Percentiles rank a stretch among this genome's conserved stretches.
These are phyloP conservation scores for Macropus fuliginosus DNA, from an alignment of 2,797 vertebrate species.

Conservation along the genomic window DNA sequence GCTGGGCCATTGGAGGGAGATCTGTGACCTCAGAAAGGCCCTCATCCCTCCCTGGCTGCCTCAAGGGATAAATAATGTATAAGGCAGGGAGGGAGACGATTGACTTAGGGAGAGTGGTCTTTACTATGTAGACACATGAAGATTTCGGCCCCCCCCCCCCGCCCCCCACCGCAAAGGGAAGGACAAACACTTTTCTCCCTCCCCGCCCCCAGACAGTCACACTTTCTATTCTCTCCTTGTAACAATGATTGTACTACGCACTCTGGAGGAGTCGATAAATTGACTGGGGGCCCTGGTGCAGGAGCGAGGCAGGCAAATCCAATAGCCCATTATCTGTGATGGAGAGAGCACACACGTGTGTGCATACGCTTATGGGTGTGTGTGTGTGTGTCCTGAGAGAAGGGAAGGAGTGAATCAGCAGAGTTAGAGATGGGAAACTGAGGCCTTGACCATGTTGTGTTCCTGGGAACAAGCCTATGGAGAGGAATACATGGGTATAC, in stretches of 20 bases:
- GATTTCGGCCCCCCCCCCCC: slow-evolving; percentile 79
- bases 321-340: slow-evolving; percentile 84
- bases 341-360: slow-evolving; percentile 64
- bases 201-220: slow-evolving; percentile 83
- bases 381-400: not conserved
- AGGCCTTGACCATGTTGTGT: not conserved
- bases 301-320: slow-evolving; percentile 85
- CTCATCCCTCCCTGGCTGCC: slow-evolving; percentile 79
- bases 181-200: slow-evolving; percentile 85
- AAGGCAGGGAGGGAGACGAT: slow-evolving; percentile 81
- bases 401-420: not conserved
- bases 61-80: slow-evolving; percentile 87
- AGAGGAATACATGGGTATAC: not conserved
- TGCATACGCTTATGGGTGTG: not conserved
- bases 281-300: slow-evolving; percentile 86
- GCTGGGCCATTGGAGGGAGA: slow-evolving; percentile 70
- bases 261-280: slow-evolving; percentile 93
- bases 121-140: slow-evolving; percentile 85
- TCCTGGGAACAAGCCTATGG: not conserved
- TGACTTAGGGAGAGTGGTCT: slow-evolving; percentile 86
- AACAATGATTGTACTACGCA: slow-evolving; percentile 87
- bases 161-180: slow-evolving; percentile 50
- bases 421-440: not conserved
- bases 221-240: slow-evolving; percentile 88
- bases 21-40: slow-evolving; percentile 80